Percentiles rank a stretch among this genome's conserved stretches.
Evolutionary conservation across 2,888 invertebrate species (phyloP).

Genomic region (Scaeva pyrastri): DNA sequence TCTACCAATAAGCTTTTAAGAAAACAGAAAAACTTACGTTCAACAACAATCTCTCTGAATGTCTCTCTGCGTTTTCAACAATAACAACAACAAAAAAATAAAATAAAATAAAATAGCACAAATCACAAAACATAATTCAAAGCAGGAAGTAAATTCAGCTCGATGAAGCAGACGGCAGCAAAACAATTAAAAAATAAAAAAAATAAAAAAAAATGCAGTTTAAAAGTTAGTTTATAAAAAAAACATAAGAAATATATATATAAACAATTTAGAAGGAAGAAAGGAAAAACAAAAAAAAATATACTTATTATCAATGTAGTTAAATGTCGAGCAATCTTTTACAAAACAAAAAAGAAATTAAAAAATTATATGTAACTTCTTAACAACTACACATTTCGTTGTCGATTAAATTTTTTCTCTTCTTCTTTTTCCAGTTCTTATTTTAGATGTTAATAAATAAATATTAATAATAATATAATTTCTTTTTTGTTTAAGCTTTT

Average conservation of each 20-base stretch:
- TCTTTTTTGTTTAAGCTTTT: not conserved
- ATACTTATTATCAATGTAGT: constrained; percentile 74
- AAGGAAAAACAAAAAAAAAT: constrained; percentile 43
- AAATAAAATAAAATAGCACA: constrained; percentile 55
- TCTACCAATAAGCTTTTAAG: constrained; percentile 10
- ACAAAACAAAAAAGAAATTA: constrained; percentile 34
- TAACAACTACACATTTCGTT: constrained; percentile 33
- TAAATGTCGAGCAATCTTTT: constrained; percentile 71
- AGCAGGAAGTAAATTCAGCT: constrained; percentile 27
- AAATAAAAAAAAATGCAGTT: constrained; percentile 17
- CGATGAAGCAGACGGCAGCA: constrained; percentile 52
- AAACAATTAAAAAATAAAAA: constrained; percentile 19
- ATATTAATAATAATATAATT: constrained; percentile 15
- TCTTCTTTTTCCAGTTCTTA: constrained; percentile 38
- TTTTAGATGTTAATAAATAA: constrained; percentile 43
- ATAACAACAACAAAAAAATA: constrained; percentile 2
- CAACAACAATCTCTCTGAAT: constrained; percentile 21
- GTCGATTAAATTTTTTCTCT: not conserved
- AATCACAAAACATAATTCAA: constrained; percentile 48
- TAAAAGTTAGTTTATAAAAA: constrained; percentile 29
- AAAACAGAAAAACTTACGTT: constrained; percentile 25
- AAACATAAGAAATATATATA: constrained; percentile 25
- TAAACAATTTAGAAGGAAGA: constrained; percentile 32
- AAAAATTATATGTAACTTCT: not conserved
- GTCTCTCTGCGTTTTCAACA: constrained; percentile 17